Conservation (phyloP, 1,140 invertebrate species). For the Capitella teleta region DNA sequence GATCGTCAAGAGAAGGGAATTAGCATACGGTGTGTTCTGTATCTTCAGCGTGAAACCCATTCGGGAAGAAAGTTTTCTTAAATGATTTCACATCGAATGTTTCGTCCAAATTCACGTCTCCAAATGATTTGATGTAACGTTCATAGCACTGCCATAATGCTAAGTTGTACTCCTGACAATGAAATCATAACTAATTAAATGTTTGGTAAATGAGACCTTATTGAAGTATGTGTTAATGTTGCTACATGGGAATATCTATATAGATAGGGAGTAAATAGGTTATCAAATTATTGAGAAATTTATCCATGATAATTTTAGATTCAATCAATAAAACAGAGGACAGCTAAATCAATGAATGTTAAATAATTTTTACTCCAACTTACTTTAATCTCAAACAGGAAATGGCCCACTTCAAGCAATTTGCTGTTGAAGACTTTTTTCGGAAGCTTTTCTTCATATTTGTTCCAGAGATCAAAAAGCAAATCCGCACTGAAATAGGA, state of each 20-base stretch:
- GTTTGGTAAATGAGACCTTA: not conserved
- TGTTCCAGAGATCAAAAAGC: constrained; percentile 41
- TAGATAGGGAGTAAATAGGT: not conserved
- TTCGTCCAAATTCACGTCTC: constrained; percentile 28
- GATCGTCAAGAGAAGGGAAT: not conserved
- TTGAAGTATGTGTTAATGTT: not conserved
- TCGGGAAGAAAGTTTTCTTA: constrained; percentile 27
- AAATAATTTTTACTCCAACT: not conserved
- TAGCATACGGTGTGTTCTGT: constrained; percentile 26
- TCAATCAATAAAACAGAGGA: not conserved
- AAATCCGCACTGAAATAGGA: constrained; percentile 24
- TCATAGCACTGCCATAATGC: constrained; percentile 41
- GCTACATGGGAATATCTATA: not conserved
- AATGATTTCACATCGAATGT: constrained; percentile 32
- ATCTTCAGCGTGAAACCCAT: constrained; percentile 30
- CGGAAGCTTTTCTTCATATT: constrained; percentile 35
- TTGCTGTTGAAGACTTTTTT: constrained; percentile 30
- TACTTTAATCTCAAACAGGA: constrained; percentile 31
- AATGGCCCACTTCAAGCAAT: constrained; percentile 35
- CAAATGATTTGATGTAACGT: constrained; percentile 33
- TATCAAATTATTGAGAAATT: not conserved
- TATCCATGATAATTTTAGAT: not conserved
- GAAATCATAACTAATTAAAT: not conserved
- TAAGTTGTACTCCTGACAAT: constrained; percentile 31
- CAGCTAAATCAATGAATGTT: not conserved